Evolutionary conservation across 2,797 vertebrate species (phyloP).

Genomic region (Oceanodroma leucorhoa): DNA sequence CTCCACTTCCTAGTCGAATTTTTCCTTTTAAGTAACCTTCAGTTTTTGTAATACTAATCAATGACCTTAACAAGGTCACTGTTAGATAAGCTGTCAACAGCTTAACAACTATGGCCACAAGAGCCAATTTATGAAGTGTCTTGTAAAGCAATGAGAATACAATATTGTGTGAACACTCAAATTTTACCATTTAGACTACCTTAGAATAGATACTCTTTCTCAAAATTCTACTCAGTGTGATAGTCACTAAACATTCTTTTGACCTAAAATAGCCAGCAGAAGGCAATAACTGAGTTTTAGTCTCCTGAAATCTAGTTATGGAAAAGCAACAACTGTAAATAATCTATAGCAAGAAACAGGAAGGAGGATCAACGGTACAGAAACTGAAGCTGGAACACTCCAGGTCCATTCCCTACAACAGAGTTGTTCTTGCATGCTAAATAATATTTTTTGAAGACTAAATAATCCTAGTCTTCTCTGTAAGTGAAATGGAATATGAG

Average conservation of each 20-base stretch:
- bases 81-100: neutral
- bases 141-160: neutral
- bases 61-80: neutral
- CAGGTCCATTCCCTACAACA: neutral
- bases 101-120: neutral
- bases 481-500: neutral
- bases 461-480: neutral
- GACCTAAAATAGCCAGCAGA: neutral
- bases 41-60: neutral
- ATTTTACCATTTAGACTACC: neutral
- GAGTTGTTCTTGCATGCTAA: neutral
- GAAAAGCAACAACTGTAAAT: neutral
- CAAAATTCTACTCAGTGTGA: neutral
- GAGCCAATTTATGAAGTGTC: neutral
- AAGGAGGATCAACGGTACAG: neutral
- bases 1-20: neutral
- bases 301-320: neutral
- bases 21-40: neutral
- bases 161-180: neutral
- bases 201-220: neutral
- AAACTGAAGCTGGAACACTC: neutral
- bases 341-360: neutral
- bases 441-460: neutral
- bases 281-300: neutral
- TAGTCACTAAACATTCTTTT: neutral